Evolutionary conservation across 1,140 invertebrate species (phyloP).

Genomic region (Mycetomoellerius zeteki): DNA sequence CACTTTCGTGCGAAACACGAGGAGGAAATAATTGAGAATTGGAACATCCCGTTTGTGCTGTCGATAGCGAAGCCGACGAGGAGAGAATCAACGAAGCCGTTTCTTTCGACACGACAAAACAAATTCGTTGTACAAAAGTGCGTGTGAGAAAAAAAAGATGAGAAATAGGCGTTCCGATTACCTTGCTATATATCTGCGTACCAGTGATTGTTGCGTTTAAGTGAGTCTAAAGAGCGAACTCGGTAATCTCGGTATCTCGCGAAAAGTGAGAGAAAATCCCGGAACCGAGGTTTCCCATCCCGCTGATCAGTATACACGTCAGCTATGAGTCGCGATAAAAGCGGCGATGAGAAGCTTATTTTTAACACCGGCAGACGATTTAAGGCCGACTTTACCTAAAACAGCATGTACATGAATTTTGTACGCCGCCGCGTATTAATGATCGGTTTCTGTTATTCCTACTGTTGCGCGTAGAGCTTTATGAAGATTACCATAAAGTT

Average conservation of each 20-base stretch:
- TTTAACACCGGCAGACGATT: constrained; percentile 31
- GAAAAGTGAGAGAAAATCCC: not conserved
- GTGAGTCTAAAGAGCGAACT: constrained; percentile 21
- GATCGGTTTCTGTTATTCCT: constrained; percentile 30
- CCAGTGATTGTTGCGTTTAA: constrained; percentile 34
- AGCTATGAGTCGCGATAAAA: constrained; percentile 31
- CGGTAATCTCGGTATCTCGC: not conserved
- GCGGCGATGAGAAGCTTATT: constrained; percentile 25
- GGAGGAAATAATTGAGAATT: constrained; percentile 14
- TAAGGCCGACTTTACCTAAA: constrained; percentile 22
- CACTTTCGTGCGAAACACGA: not conserved
- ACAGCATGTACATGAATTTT: constrained; percentile 17
- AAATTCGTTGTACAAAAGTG: constrained; percentile 50
- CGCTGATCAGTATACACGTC: constrained; percentile 24
- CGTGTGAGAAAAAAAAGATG: not conserved
- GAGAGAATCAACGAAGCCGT: constrained; percentile 45
- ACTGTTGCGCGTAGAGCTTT: constrained; percentile 27
- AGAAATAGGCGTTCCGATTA: constrained; percentile 25
- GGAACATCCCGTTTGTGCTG: constrained; percentile 5
- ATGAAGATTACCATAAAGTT: constrained; percentile 11
- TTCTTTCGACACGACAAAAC: constrained; percentile 36
- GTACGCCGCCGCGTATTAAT: constrained; percentile 9
- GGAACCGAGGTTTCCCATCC: not conserved
- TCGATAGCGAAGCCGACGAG: constrained; percentile 26
- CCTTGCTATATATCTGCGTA: constrained; percentile 25